A percentile compares a stretch with the other conserved stretches of the same genome.
Evolutionary conservation across 2,888 invertebrate genomes (phyloP).

Genomic region (Beris morrisii): DNA sequence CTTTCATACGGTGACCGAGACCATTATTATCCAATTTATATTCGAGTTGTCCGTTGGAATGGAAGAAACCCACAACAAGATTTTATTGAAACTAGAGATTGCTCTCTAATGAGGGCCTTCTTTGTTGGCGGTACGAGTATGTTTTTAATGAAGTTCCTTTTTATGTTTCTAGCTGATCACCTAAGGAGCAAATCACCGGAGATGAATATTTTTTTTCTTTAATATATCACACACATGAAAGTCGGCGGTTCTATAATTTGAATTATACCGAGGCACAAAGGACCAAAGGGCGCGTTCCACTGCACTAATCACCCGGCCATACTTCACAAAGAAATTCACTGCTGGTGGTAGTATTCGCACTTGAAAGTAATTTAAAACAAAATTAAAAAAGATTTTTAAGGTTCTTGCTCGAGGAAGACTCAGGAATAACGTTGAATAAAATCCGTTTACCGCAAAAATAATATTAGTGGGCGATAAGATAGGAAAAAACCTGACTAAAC

Average conservation of each 20-base stretch:
- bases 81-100: not conserved
- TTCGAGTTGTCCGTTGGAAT: not conserved
- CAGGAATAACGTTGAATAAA: slow-evolving; percentile 17
- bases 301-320: slow-evolving; percentile 24
- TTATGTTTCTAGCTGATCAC: not conserved
- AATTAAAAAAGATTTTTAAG: no score
- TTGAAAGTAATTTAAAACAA: not conserved
- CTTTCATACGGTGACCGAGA: slow-evolving; percentile 11
- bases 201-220: not conserved
- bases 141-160: not conserved
- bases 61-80: not conserved
- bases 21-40: slow-evolving; percentile 27
- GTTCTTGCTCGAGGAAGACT: not conserved
- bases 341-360: slow-evolving; percentile 21
- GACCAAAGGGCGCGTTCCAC: slow-evolving; percentile 16
- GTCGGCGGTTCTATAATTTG: not conserved
- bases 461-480: not conserved
- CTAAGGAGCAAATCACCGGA: not conserved
- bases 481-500: slow-evolving; percentile 6
- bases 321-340: slow-evolving; percentile 23
- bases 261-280: slow-evolving; percentile 3
- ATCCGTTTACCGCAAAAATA: no score
- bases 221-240: not conserved
- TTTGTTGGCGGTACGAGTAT: no score
- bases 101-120: not conserved